Base-by-base conservation (phyloP, 2,113 vertebrate species). In the Tauraco erythrolophus region DNA sequence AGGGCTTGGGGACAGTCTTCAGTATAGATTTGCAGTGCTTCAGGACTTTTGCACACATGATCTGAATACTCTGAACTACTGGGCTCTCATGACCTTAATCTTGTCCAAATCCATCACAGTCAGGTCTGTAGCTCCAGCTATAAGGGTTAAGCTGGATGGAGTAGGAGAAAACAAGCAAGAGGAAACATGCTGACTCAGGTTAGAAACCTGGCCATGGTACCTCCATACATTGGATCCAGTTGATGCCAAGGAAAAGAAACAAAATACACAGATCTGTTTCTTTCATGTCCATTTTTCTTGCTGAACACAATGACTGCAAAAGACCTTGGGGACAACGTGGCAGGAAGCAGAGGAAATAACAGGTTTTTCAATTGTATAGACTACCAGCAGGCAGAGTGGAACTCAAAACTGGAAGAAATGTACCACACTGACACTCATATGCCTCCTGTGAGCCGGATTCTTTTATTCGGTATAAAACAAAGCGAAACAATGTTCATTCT, bases 151-250 rank as follows among this genome's bases (percentile, higher is more conserved):
- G 2, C 3, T 57, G 46, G 39, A 22, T 21, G 14, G 28, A 62
- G 8, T 3, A 43, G 24, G 57, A 14, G 21, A 85, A 79, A 8
- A 3, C 27, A 48, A n/a, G 30, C 0, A 1, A 66, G 28, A 45
- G 4, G 6, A 57, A 6, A 64, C 25, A 37, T 31, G 13, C 2
- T 28, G 23, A 16, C 6, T 56, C 45, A 30, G 25, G 7, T 54
- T 33, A 37, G 33, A 74, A 56, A 65, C 31, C 10, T 16, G 24
- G 7, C 33, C 25, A 9, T 58, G 24, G 24, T 35, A 33, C 7
- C 6, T 50, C 31, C 19, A 3, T 24, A 7, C 16, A 3, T 0
- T 31, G 30, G 9, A 71, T 22, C 2, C 14, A 43, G 19, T 1
- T 43, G 23, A 48, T 41, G 19, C 3, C 19, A 58, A 18, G 21